Percentiles rank a stretch among this genome's conserved stretches.
phyloP scores from a whole-genome alignment of 2,888 invertebrate species.

The Andrena marginata region DNA sequence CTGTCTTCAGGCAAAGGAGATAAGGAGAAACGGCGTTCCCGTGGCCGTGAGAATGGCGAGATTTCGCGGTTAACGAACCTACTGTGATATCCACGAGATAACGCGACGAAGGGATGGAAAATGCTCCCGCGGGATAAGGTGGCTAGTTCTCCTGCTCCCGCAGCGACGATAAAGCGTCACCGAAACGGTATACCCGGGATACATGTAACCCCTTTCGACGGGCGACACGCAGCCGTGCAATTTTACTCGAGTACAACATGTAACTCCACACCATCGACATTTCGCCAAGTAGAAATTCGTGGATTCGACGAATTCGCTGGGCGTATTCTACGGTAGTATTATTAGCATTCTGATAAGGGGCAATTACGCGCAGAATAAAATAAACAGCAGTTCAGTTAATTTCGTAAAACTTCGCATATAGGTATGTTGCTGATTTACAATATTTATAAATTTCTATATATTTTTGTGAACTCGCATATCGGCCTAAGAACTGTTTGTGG shows the following conservation, averaged over 20 bases:
- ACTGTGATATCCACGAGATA: slow-evolving; percentile 78
- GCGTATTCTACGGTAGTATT: not conserved
- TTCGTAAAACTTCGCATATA: too few species aligned
- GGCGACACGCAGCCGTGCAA: slow-evolving; percentile 23
- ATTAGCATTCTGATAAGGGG: not conserved
- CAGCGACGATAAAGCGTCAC: slow-evolving; percentile 61
- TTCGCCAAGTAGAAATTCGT: slow-evolving; percentile 15
- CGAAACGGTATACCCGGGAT: slow-evolving; percentile 22
- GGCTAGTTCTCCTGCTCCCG: slow-evolving; percentile 52
- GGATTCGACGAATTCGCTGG: slow-evolving; percentile 16
- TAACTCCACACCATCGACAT: slow-evolving; percentile 31
- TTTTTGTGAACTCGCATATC: too few species aligned
- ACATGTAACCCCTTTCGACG: slow-evolving; percentile 43
- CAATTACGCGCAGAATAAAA: not conserved
- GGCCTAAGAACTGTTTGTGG: too few species aligned
- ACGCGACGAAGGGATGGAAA: slow-evolving; percentile 74
- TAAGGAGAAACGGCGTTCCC: slow-evolving; percentile 61
- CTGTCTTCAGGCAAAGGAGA: slow-evolving; percentile 54
- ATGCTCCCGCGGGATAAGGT: slow-evolving; percentile 75
- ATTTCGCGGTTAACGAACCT: slow-evolving; percentile 78
- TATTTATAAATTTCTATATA: too few species aligned
- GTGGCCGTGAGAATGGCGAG: slow-evolving; percentile 64
- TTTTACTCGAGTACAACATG: slow-evolving; percentile 11
- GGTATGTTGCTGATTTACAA: too few species aligned
- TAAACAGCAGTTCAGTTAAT: not conserved